Evolutionary conservation across 2,113 vertebrate species (phyloP).

Genomic region (Calonectris borealis): DNA sequence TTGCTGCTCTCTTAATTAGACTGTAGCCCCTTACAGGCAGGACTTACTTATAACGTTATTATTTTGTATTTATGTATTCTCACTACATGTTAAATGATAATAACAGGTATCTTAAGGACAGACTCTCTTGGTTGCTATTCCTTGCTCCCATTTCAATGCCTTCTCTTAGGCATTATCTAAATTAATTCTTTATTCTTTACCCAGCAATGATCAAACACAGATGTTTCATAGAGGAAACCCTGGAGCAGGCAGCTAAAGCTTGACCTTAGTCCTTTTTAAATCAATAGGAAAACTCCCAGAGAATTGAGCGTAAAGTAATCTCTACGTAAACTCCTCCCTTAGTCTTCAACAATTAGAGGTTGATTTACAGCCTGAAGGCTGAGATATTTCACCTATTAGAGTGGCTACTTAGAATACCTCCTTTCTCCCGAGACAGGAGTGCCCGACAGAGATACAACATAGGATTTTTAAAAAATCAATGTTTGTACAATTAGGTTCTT

Average conservation of each 20-base stretch:
- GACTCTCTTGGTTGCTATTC: background rate
- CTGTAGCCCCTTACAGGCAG: background rate
- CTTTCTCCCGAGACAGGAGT: background rate
- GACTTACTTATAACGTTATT: background rate
- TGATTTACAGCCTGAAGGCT: background rate
- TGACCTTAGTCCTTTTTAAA: slow-evolving; percentile 14
- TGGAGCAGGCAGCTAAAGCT: background rate
- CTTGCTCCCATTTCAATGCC: background rate
- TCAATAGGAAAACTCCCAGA: background rate
- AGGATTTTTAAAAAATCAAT: rapidly evolving
- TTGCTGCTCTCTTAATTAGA: background rate
- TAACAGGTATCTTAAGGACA: background rate
- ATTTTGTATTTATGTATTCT: slow-evolving; percentile 2
- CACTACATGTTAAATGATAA: background rate
- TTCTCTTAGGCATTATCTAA: background rate
- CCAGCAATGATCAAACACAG: background rate
- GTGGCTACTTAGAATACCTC: background rate
- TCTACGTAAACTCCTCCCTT: background rate
- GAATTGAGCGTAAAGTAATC: background rate
- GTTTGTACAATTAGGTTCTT: background rate
- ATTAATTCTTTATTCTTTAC: slow-evolving; percentile 10
- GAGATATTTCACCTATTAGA: background rate
- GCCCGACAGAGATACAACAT: too few relatives aligned
- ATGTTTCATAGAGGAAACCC: background rate
- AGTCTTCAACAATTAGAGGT: background rate